Evolutionary conservation across 2,888 invertebrate genomes (phyloP), one percentile per base, ranked within the genome.

Genomic region (Cryptocephalus moraei): DNA sequence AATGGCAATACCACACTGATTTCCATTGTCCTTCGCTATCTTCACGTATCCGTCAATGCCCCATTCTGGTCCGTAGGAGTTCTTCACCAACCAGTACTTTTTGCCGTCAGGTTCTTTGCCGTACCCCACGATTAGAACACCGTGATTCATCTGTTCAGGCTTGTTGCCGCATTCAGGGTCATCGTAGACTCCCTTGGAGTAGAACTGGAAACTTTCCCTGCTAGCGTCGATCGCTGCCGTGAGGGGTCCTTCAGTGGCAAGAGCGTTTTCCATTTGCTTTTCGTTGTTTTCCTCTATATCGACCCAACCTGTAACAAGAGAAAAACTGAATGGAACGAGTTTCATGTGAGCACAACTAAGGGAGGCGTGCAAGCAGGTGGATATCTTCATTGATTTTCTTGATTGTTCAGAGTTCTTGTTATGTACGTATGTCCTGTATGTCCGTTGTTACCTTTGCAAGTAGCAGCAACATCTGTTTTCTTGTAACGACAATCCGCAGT

Each of bases 141-240:
- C 93, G 62, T 94, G 94, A 72, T 93, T 91, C 48, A 93, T 74
- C 52, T 77, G 70, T 36, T 75, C 68, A 0, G 77, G 62, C 51
- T 81, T 79, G 39, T 60, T 63, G 9, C 61, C 61, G 73, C 94
- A 94, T 42, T 79, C 69, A 41, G 80, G 79, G 58, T 91, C 91
- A 65, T 78, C 80, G 73, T 92, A 94, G 45, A 94, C 80, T 33
- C 88, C 89, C 57, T 76, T 73, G 2, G 79, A 78, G 72, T 92
- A 92, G 67, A 88, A 84, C 72, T 92, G 91, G 80, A 93, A 91
- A 51, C 82, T 81, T 62, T 80, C 76, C 56, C 82, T 86, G 40
- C 84, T 82, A 47, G 93, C 93, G 74, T 94, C 92, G 63, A 94
- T 91, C 60, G 90, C 92, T 39, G 90, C 85, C 9, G 91, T 80